Evolutionary conservation across 2,888 invertebrate genomes (phyloP).

Genomic region (Neoscelio sp.): DNA sequence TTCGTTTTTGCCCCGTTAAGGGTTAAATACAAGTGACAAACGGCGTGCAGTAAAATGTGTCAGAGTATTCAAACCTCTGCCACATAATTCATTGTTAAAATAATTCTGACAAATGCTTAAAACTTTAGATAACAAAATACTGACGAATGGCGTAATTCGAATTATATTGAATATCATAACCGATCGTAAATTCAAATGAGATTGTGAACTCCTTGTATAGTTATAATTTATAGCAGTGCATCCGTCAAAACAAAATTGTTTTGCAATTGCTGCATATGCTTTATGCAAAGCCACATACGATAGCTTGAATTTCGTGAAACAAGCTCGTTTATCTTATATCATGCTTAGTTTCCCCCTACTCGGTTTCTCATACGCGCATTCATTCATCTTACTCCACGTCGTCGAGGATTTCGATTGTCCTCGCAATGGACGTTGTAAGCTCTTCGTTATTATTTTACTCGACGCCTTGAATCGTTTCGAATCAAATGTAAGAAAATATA

Average conservation of each 20-base stretch:
- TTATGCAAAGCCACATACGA: constrained; percentile 65
- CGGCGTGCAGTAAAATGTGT: too few species aligned
- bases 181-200: constrained; percentile 34
- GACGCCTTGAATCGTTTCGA: constrained; percentile 20
- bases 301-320: constrained; percentile 61
- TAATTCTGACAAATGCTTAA: constrained; percentile 8
- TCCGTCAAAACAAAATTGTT: constrained; percentile 62
- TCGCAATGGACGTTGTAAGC: constrained; percentile 56
- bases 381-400: constrained; percentile 62
- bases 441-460: constrained; percentile 59
- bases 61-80: too few species aligned
- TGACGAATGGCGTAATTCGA: neutral
- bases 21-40: too few species aligned
- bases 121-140: constrained; percentile 3
- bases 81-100: too few species aligned
- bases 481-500: constrained; percentile 49
- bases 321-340: constrained; percentile 63
- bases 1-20: too few species aligned
- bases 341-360: constrained; percentile 47
- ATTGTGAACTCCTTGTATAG: constrained; percentile 31
- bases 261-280: constrained; percentile 56
- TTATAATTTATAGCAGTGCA: constrained; percentile 49
- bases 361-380: constrained; percentile 42
- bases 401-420: constrained; percentile 60
- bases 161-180: constrained; percentile 29